Evolutionary conservation across 2,888 invertebrate genomes (phyloP).

Genomic region (Clostera curtula): DNA sequence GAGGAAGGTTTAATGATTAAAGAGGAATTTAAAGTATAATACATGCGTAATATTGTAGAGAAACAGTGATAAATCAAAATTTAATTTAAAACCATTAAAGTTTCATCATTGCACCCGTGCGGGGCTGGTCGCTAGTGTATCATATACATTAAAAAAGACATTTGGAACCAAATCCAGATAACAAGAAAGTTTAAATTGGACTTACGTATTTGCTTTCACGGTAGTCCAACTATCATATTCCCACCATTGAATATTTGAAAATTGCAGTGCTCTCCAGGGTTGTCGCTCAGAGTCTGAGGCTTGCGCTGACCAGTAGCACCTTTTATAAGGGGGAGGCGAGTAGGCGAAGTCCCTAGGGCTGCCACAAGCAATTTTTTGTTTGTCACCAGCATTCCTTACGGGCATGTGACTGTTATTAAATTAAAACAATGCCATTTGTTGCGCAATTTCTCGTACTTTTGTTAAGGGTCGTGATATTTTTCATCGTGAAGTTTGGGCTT

Average conservation of each 20-base stretch:
- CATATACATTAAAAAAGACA: not conserved
- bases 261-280: slow-evolving; percentile 14
- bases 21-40: not conserved
- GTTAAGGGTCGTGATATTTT: slow-evolving; percentile 27
- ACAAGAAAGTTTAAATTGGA: not conserved
- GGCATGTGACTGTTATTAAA: slow-evolving; percentile 60
- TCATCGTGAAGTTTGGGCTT: no score
- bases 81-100: not conserved
- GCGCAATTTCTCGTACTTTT: slow-evolving; percentile 52
- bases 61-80: not conserved
- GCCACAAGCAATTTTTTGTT: slow-evolving; percentile 45
- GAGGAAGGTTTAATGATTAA: no score
- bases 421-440: slow-evolving; percentile 60
- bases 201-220: slow-evolving; percentile 17
- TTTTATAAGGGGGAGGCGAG: slow-evolving; percentile 48
- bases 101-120: no score
- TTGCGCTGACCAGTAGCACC: slow-evolving; percentile 17
- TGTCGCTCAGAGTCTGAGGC: slow-evolving; percentile 28
- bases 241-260: slow-evolving; percentile 9
- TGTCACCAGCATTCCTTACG: slow-evolving; percentile 29
- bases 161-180: not conserved
- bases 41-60: no score
- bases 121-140: no score
- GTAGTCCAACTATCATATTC: slow-evolving; percentile 18
- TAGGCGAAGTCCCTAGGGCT: slow-evolving; percentile 50